These are phyloP conservation scores for Troides oblongomaculatus DNA, from an alignment of 2,888 invertebrate species.

Conservation along the genomic window DNA sequence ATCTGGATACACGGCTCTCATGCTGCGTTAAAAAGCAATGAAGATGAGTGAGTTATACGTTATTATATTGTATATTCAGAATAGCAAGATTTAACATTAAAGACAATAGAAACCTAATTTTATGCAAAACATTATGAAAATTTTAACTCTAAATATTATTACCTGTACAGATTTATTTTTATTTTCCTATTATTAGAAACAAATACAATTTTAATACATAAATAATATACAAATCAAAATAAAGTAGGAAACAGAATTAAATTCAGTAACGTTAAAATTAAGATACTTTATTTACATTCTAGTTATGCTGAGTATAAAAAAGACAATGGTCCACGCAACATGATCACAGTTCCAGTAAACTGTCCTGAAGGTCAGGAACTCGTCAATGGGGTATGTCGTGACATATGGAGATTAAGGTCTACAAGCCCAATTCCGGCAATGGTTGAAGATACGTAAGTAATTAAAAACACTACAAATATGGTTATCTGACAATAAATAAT, in stretches of 20 bases:
- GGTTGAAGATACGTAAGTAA: slow-evolving; percentile 29
- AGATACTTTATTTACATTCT: slow-evolving; percentile 8
- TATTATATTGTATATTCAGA: not conserved
- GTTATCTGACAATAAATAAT: not conserved
- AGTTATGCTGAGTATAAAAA: not conserved
- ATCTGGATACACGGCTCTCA: slow-evolving; percentile 28
- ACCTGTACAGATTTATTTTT: too few species aligned
- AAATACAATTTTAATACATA: too few species aligned
- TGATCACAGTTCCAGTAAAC: slow-evolving; percentile 37
- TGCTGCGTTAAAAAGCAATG: not conserved
- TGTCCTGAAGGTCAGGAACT: slow-evolving; percentile 35
- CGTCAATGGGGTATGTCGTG: slow-evolving; percentile 32
- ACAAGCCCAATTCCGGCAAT: slow-evolving; percentile 16
- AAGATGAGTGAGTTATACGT: not conserved
- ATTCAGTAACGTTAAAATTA: not conserved
- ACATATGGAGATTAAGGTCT: slow-evolving; percentile 36
- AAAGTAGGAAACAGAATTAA: too few species aligned
- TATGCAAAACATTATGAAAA: not conserved
- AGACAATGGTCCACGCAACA: slow-evolving; percentile 24
- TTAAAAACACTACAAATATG: not conserved
- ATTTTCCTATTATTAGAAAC: too few species aligned
- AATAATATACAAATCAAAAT: too few species aligned
- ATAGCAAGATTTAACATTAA: not conserved
- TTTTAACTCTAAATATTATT: not conserved
- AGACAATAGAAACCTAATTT: not conserved